Evolutionary conservation across 1,140 invertebrate genomes (phyloP), one percentile per base, ranked within the genome.

Genomic region (Palaemon carinicauda): DNA sequence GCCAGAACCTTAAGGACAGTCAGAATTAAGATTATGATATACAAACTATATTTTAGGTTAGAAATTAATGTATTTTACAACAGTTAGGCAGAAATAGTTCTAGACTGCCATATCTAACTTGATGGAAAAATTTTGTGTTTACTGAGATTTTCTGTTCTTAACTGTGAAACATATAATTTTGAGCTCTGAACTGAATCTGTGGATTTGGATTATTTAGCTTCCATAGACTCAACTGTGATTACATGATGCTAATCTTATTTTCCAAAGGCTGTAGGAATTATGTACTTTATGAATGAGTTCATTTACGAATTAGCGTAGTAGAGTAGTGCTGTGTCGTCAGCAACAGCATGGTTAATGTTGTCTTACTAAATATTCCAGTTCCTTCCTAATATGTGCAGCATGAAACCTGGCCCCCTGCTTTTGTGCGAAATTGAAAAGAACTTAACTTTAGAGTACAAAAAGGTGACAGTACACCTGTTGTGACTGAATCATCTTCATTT

Each of bases 321-420:
- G 83, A 33, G 75, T 85, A 85, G 83, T 69, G 83, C 83, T 85
- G 83, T 85, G 83, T 85, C 79, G 83, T 85, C 83, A 85, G 79
- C 75, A 85, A 85, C 83, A 85, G 83, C 83, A 85, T 85, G 83
- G 79, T 85, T 79, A 78, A 79, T 85, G 83, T 85, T 79, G 83
- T 85, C 83, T 79, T 27, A 79, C 56, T 82, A 82, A 69, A 80
- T 65, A 82, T 85, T 79, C 50, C 75, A 85, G 83, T 69, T 85
- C 83, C 83, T 78, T 69, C 83, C 83, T 85, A 85, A 85, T 69
- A 79, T 85, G 83, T 85, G 83, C 83, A 85, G 83, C 83, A 85
- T 85, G 83, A 83, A 51, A 79, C 82, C 77, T 85, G 83, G 83
- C 83, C 75, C 83, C 83, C 77, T 79, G 33, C 54, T 85, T 77